Evolutionary conservation across 2,888 invertebrate species (phyloP), one percentile per base, ranked within the genome.

Genomic region (Phytoseiulus persimilis): DNA sequence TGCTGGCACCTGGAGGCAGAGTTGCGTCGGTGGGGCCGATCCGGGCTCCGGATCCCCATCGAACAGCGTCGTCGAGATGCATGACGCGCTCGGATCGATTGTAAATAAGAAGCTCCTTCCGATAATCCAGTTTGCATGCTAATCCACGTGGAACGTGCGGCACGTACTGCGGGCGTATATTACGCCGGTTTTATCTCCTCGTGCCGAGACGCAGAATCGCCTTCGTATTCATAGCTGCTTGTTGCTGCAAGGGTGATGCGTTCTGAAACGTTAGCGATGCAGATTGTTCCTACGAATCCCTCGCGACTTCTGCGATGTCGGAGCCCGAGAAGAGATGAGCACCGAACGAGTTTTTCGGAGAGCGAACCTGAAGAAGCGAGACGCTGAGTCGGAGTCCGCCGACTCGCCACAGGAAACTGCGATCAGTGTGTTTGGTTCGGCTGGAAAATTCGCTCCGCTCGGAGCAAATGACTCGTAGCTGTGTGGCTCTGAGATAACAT

Each of bases 401-500:
- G 65, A 23, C 65, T 65, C 65, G 18, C 65, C 65, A 23, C 65
- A 65, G 5, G 18, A 28, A 28, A 28, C 18, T 18, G 28, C 65
- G 28, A 65, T 65, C 65, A 23, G 65, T 28, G 65, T 65, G 18
- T 28, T 65, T 18, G 65, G 14, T 65, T 2, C 5, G 28, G 18
- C 65, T 65, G 65, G 65, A 65, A 65, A 28, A 28, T 65, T 65
- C 65, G 23, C 14, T 23, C 23, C 65, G 65, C 18, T 65, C 65
- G 65, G 2, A 23, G 65, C 65, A 65, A 65, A 65, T 65, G 65
- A 65, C 65, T 65, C 65, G 65, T 65, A 65, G 65, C 18, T 65
- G 65, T 65, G 65, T 65, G 65, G 65, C 65, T 65, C 65, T 65
- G 65, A 65, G 65, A 65, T 65, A 65, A 65, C 65, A 65, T 65